Conservation (phyloP, 2,113 vertebrate genomes). For the Damaliscus lunatus region DNA sequence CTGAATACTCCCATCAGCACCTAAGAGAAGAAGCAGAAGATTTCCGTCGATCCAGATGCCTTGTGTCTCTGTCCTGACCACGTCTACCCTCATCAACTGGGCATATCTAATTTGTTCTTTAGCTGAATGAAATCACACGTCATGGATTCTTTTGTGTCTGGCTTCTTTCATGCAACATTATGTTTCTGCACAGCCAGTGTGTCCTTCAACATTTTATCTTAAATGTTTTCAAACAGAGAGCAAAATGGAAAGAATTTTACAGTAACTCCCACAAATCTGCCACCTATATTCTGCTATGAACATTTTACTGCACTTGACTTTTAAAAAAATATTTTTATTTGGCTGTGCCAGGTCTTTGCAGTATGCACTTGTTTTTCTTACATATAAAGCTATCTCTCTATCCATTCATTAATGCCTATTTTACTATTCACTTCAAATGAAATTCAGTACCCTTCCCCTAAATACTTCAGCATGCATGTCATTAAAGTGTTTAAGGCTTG, state of each 20-base stretch:
- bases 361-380: neutral
- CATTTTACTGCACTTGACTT: neutral
- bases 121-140: neutral
- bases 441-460: neutral
- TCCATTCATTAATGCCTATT: neutral
- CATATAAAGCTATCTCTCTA: neutral
- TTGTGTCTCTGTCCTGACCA: fast-evolving
- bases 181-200: neutral
- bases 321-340: neutral
- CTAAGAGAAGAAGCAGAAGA: neutral
- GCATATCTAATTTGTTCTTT: neutral
- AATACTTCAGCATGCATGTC: neutral
- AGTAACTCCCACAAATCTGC: neutral
- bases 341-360: neutral
- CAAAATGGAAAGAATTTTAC: neutral
- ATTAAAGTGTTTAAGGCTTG: neutral
- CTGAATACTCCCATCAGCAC: neutral
- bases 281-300: neutral
- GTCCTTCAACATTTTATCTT: neutral
- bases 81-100: fast-evolving
- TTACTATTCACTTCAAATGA: neutral
- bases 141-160: neutral
- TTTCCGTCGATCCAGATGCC: fast-evolving
- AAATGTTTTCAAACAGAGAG: neutral
- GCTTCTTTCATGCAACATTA: neutral